These are phyloP conservation scores for Pristionchus mayeri DNA, from an alignment of 2,888 invertebrate genomes.

Conservation along the genomic window DNA sequence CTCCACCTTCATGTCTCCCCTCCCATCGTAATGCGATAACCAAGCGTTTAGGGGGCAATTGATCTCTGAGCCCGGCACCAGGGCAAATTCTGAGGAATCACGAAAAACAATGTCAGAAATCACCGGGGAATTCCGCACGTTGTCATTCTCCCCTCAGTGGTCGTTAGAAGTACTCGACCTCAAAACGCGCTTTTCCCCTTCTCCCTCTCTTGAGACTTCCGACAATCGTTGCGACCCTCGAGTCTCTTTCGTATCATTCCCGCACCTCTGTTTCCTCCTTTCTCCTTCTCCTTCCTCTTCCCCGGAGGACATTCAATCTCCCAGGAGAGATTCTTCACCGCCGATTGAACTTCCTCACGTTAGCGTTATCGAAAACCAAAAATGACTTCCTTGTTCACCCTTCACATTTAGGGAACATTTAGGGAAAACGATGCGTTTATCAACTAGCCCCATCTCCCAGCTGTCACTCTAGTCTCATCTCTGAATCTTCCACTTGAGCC, in stretches of 20 bases:
- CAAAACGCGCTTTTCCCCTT: neutral
- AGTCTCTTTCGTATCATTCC: neutral
- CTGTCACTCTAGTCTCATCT: slow-evolving; percentile 11
- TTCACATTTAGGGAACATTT: no score
- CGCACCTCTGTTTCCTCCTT: neutral
- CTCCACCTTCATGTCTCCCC: no score
- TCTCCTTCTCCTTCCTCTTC: neutral
- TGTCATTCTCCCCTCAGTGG: neutral
- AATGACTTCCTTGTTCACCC: no score
- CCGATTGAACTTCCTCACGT: neutral
- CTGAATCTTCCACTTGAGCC: neutral
- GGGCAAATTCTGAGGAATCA: neutral
- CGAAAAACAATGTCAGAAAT: neutral
- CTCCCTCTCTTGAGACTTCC: neutral
- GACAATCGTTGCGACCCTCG: slow-evolving; percentile 1
- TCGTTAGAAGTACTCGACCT: neutral
- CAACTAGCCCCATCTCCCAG: no score
- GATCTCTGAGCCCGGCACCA: no score
- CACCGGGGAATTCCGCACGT: no score
- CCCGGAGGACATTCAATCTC: no score
- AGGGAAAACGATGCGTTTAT: no score
- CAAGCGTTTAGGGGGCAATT: no score
- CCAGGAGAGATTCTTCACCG: neutral
- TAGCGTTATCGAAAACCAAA: no score
- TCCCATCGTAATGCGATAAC: no score